A percentile compares a stretch with the other conserved stretches of the same genome.
phyloP scores from a whole-genome alignment of 2,797 vertebrate genomes.

The Pelochelys cantorii region DNA sequence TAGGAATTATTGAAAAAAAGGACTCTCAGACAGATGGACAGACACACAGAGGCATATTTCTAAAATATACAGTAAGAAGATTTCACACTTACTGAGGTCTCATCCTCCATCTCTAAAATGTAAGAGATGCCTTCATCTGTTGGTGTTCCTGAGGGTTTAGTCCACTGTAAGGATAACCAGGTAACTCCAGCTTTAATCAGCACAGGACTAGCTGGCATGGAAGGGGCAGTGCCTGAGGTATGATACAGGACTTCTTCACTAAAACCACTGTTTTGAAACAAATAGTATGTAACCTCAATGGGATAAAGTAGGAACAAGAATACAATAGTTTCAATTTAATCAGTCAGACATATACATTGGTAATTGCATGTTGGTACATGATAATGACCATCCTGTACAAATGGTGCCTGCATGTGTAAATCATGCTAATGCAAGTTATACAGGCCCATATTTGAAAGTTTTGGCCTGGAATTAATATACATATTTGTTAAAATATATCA shows the following conservation, averaged over 20 bases:
- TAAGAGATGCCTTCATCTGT: conserved; percentile 96
- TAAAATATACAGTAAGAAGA: too few relatives aligned
- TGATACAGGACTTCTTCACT: conserved; percentile 96
- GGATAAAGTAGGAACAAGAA: conserved; percentile 19
- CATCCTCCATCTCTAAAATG: conserved; percentile 97
- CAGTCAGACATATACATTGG: background rate
- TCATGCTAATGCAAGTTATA: background rate
- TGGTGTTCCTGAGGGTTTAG: conserved; percentile 92
- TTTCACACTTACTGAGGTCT: conserved; percentile 89
- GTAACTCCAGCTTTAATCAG: conserved; percentile 92
- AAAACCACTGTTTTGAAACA: conserved; percentile 88
- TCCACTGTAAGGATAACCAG: conserved; percentile 94
- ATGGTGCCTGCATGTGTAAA: background rate
- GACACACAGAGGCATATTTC: too few relatives aligned
- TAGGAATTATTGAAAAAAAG: too few relatives aligned
- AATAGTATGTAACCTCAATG: conserved; percentile 64
- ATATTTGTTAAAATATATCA: background rate
- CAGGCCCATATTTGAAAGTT: background rate
- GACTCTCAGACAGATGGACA: too few relatives aligned
- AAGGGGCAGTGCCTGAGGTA: conserved; percentile 97
- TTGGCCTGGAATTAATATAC: background rate
- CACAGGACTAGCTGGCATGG: conserved; percentile 91
- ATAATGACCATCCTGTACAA: background rate
- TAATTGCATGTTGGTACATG: conserved; percentile 13
- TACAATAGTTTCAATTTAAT: conserved; percentile 3